Evolutionary conservation across 2,888 invertebrate genomes (phyloP).

Genomic region (Perithous albicinctus): DNA sequence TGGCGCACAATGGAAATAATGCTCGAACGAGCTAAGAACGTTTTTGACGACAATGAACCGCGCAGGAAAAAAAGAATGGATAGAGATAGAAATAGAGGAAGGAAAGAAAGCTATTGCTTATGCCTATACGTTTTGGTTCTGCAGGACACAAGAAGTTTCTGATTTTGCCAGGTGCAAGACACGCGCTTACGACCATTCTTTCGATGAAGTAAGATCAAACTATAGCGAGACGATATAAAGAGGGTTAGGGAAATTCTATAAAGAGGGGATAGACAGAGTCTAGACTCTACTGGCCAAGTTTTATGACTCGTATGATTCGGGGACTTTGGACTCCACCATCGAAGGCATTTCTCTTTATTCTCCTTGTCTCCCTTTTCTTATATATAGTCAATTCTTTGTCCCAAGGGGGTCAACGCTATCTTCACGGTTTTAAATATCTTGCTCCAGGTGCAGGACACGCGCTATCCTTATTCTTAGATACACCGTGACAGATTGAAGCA

Average conservation of each 20-base stretch:
- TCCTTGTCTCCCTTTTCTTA: background rate
- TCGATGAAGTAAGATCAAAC: conserved; percentile 46
- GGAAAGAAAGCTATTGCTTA: conserved; percentile 19
- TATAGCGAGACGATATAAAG: background rate
- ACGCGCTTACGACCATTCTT: conserved; percentile 62
- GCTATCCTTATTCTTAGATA: conserved; percentile 16
- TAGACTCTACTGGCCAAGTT: conserved; percentile 30
- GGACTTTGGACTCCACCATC: conserved; percentile 24
- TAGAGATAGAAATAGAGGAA: conserved; percentile 12
- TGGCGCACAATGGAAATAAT: conserved; percentile 28
- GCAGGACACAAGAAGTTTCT: conserved; percentile 13
- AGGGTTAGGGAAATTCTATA: background rate
- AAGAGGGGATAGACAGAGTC: conserved; percentile 7
- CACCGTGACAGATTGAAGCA: background rate
- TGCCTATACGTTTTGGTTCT: conserved; percentile 4
- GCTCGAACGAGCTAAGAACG: conserved; percentile 29
- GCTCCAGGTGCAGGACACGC: conserved; percentile 42
- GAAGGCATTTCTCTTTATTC: conserved; percentile 17
- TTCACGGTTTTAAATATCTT: conserved; percentile 27
- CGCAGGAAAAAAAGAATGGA: conserved; percentile 21
- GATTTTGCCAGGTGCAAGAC: conserved; percentile 67
- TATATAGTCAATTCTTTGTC: background rate
- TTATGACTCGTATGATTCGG: conserved; percentile 51
- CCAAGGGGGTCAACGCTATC: conserved; percentile 13
- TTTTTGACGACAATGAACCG: conserved; percentile 27